phyloP scores from a whole-genome alignment of 2,797 vertebrate genomes.

The Myiotriccus ornatus region DNA sequence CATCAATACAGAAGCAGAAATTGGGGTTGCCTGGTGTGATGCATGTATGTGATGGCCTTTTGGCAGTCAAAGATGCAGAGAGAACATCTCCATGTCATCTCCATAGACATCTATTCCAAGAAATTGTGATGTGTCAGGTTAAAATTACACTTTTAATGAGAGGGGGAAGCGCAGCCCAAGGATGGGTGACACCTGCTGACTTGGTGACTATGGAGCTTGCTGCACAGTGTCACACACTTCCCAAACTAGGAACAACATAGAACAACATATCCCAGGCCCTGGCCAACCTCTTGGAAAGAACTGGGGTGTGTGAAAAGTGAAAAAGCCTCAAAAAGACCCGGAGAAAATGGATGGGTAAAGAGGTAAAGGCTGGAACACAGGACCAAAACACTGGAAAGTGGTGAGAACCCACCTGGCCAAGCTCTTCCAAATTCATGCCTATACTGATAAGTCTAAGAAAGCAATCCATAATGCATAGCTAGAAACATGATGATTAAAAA shows the following conservation, averaged over 20 bases:
- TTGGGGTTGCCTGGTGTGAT: neutral
- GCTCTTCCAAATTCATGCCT: neutral
- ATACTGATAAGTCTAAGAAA: neutral
- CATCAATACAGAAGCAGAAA: neutral
- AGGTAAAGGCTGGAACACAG: neutral
- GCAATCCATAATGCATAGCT: neutral
- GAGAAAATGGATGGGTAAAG: neutral
- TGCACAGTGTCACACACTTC: neutral
- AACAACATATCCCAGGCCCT: neutral
- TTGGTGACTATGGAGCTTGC: accelerated
- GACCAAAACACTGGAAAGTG: neutral
- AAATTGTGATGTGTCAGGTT: neutral
- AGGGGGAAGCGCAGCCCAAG: neutral
- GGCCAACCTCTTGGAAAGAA: neutral
- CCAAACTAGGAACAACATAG: neutral
- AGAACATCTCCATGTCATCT: accelerated
- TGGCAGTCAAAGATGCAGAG: neutral
- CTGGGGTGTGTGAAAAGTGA: neutral
- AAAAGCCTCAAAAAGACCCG: neutral
- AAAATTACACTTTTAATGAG: accelerated
- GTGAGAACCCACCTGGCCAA: neutral
- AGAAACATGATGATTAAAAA: neutral
- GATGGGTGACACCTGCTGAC: neutral
- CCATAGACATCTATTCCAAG: neutral
- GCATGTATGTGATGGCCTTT: accelerated